A percentile compares a stretch with the other conserved stretches of the same genome.
phyloP scores from a whole-genome alignment of 2,113 vertebrate species.

The Cebus imitator region DNA sequence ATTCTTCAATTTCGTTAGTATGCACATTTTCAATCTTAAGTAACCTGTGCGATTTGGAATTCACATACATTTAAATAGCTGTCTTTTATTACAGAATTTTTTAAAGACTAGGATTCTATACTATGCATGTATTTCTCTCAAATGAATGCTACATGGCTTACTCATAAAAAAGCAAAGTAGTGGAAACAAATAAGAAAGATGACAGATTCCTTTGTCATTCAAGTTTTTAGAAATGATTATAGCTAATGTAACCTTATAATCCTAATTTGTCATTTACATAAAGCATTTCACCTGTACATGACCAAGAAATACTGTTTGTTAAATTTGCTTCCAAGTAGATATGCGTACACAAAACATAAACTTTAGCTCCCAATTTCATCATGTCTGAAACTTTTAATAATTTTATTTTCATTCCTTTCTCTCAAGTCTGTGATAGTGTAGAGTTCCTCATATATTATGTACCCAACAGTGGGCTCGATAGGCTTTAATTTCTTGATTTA shows the following conservation, averaged over 20 bases:
- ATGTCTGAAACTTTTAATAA: neutral
- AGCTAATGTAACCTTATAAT: slow-evolving; percentile 47
- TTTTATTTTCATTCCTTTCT: neutral
- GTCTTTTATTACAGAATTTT: neutral
- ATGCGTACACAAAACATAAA: slow-evolving; percentile 60
- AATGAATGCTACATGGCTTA: neutral
- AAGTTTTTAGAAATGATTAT: slow-evolving; percentile 61
- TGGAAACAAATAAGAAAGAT: slow-evolving; percentile 60
- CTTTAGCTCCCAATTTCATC: neutral
- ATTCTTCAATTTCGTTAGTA: neutral
- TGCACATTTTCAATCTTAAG: slow-evolving; percentile 31
- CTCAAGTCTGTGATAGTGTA: neutral
- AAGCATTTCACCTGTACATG: slow-evolving; percentile 59
- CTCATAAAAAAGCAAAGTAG: slow-evolving; percentile 46
- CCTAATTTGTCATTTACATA: slow-evolving; percentile 61
- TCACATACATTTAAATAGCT: slow-evolving; percentile 20
- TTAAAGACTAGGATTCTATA: neutral
- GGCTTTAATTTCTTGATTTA: neutral
- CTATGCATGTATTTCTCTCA: neutral
- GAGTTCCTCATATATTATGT: neutral
- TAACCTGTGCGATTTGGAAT: slow-evolving; percentile 34
- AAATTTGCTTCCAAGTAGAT: slow-evolving; percentile 52
- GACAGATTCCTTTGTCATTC: slow-evolving; percentile 5
- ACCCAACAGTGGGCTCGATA: neutral
- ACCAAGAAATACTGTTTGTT: slow-evolving; percentile 63